A percentile compares a stretch with the other conserved stretches of the same genome.
These are phyloP conservation scores for Bicyclus anynana DNA, from an alignment of 1,140 invertebrate species.

Conservation along the genomic window DNA sequence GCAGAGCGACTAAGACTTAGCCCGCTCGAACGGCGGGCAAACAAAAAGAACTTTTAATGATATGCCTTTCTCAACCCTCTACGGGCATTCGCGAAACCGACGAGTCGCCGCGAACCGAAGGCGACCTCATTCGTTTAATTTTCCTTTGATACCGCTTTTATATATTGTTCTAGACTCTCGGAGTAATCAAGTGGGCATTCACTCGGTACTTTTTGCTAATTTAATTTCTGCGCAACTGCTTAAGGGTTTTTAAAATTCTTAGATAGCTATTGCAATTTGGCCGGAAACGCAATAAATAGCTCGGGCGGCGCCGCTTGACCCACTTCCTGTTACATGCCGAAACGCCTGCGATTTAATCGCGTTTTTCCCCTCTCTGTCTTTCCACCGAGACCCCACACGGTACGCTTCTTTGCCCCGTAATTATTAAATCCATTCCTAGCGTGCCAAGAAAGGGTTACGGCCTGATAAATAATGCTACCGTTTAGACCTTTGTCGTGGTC, in stretches of 20 bases:
- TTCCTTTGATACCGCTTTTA: constrained; percentile 23
- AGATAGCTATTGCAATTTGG: constrained; percentile 62
- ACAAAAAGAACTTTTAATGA: constrained; percentile 73
- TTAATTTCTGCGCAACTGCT: constrained; percentile 14
- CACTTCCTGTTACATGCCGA: constrained; percentile 73
- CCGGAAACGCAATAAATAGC: constrained; percentile 72
- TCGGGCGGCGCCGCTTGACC: constrained; percentile 67
- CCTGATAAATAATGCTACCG: constrained; percentile 19
- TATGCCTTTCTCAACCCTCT: constrained; percentile 53
- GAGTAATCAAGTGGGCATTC: constrained; percentile 9
- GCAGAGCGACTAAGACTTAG: constrained; percentile 70
- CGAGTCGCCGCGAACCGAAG: constrained; percentile 12
- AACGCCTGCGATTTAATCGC: constrained; percentile 73
- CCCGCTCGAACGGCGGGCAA: constrained; percentile 50
- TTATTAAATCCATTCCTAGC: constrained; percentile 64
- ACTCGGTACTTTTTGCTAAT: constrained; percentile 11
- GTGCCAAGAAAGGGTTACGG: constrained; percentile 43
- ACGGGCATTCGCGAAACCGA: constrained; percentile 17
- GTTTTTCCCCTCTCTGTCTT: constrained; percentile 56
- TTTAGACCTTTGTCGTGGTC: constrained; percentile 16
- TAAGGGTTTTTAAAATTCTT: constrained; percentile 21
- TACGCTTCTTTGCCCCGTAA: constrained; percentile 64
- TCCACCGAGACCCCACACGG: constrained; percentile 57
- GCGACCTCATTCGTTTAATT: constrained; percentile 25
- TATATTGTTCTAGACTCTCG: constrained; percentile 2